Conservation (phyloP, 2,888 invertebrate genomes). For the Noctua janthina region DNA sequence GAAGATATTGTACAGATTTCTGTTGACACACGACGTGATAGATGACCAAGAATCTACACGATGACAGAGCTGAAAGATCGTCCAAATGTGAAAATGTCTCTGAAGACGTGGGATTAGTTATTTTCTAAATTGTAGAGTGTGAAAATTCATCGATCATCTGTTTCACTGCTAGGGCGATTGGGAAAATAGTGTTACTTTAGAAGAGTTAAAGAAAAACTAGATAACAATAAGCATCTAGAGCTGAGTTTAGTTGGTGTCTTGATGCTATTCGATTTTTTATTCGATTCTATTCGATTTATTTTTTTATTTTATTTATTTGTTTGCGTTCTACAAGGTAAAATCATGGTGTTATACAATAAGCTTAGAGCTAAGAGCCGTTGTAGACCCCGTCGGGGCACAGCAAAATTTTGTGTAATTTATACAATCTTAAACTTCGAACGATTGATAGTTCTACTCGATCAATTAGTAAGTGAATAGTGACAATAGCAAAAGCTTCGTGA, state of each 20-base stretch:
- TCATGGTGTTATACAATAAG: too few relatives aligned
- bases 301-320: too few relatives aligned
- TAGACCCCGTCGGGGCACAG: too few relatives aligned
- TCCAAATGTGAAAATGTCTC: conserved; percentile 42
- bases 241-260: background rate
- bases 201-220: conserved; percentile 6
- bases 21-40: conserved; percentile 57
- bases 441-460: background rate
- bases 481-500: background rate
- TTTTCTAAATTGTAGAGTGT: conserved; percentile 33
- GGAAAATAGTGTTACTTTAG: conserved; percentile 20
- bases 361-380: too few relatives aligned
- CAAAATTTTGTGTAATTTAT: too few relatives aligned
- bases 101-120: conserved; percentile 35
- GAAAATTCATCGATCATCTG: conserved; percentile 46
- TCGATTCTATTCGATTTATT: too few relatives aligned
- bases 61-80: conserved; percentile 35
- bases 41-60: conserved; percentile 39
- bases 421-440: too few relatives aligned
- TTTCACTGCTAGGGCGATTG: background rate
- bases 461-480: background rate
- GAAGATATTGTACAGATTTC: conserved; percentile 42
- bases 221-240: background rate
- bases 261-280: too few relatives aligned
- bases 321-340: too few relatives aligned